A percentile compares a stretch with the other conserved stretches of the same genome.
phyloP scores from a whole-genome alignment of 2,113 vertebrate species.

The Cheirogaleus medius region DNA sequence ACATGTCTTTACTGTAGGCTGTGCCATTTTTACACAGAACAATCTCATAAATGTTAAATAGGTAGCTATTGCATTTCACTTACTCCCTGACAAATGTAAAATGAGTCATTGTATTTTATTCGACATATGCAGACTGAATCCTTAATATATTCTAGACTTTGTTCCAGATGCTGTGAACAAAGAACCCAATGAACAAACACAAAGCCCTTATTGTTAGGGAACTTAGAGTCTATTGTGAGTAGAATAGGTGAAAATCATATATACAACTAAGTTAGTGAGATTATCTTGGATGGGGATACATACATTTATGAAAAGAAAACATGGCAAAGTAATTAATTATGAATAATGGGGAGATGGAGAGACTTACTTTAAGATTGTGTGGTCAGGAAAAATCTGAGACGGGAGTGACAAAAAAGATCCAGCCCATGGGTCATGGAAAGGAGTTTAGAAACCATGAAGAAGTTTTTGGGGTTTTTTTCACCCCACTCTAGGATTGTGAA shows the following conservation, averaged over 20 bases:
- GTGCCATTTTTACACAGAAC: neutral
- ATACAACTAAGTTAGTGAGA: neutral
- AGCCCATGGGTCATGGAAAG: neutral
- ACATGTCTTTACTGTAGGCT: neutral
- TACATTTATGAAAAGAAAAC: neutral
- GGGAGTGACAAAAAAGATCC: neutral
- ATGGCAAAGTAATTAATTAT: neutral
- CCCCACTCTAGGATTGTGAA: neutral
- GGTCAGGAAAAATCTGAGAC: neutral
- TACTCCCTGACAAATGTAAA: neutral
- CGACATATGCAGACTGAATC: neutral
- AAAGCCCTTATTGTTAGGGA: neutral
- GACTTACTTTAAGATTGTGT: neutral
- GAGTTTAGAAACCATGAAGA: neutral
- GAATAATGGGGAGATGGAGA: neutral
- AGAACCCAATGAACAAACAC: neutral
- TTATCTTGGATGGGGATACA: neutral
- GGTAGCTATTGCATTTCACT: neutral
- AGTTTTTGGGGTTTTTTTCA: too few species aligned
- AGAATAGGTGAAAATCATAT: neutral
- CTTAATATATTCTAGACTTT: neutral
- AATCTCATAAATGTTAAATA: neutral
- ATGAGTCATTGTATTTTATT: neutral
- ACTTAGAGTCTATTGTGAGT: neutral
- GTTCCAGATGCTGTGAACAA: neutral